Evolutionary conservation across 2,888 invertebrate genomes (phyloP).

Genomic region (Aspidapion aeneum): DNA sequence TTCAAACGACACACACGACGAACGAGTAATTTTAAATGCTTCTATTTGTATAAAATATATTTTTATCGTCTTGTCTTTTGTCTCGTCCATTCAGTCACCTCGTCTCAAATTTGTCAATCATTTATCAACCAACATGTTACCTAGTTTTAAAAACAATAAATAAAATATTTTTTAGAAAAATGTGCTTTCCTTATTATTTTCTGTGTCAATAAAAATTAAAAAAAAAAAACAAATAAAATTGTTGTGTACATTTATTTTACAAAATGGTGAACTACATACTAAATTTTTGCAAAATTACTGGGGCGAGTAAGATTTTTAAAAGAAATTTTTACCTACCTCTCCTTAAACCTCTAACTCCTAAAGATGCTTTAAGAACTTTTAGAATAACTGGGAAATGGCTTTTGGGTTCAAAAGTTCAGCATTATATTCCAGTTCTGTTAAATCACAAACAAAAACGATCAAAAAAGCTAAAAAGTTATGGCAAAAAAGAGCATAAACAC

Average conservation of each 20-base stretch:
- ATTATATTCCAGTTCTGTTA: slow-evolving; percentile 74
- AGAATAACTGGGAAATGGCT: slow-evolving; percentile 75
- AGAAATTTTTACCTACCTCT: slow-evolving; percentile 82
- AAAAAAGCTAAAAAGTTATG: slow-evolving; percentile 51
- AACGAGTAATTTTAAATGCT: slow-evolving; percentile 2
- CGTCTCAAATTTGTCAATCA: background rate
- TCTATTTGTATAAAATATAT: background rate
- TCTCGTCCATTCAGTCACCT: background rate
- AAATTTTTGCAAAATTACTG: slow-evolving; percentile 76
- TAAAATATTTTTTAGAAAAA: background rate
- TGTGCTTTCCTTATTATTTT: background rate
- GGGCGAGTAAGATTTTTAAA: slow-evolving; percentile 74
- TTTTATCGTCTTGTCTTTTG: slow-evolving; percentile 4
- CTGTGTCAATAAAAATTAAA: background rate
- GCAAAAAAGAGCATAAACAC: slow-evolving; percentile 64
- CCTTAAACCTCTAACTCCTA: slow-evolving; percentile 76
- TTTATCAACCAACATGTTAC: background rate
- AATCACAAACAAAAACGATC: slow-evolving; percentile 47
- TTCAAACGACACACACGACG: background rate
- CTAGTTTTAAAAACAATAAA: background rate
- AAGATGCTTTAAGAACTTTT: slow-evolving; percentile 76
- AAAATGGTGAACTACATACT: slow-evolving; percentile 46
- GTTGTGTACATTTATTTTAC: background rate
- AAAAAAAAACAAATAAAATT: background rate
- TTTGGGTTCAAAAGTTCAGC: slow-evolving; percentile 71